Percentiles rank a stretch among this genome's conserved stretches.
Conservation (phyloP, 1,140 invertebrate genomes). For the Caenorhabditis inopinata region DNA sequence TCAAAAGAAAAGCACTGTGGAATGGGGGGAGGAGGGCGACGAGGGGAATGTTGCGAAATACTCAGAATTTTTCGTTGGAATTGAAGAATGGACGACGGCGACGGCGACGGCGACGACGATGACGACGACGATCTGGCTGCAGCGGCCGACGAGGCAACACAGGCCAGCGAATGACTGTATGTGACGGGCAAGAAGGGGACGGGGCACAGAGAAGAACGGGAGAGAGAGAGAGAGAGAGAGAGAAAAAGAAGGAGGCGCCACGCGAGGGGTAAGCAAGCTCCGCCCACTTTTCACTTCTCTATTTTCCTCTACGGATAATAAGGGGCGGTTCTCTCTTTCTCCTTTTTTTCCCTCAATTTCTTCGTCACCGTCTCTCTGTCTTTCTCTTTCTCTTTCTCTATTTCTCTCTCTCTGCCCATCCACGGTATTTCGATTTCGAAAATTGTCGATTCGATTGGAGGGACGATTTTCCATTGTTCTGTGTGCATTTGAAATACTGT, state of each 20-base stretch:
- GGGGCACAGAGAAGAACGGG: background rate
- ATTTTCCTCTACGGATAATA: constrained; percentile 3
- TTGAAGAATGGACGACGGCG: background rate
- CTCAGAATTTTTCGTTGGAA: background rate
- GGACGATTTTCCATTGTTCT: constrained; percentile 15
- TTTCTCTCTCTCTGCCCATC: background rate
- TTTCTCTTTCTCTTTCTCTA: too few relatives aligned
- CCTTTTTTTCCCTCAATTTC: background rate
- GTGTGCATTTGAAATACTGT: constrained; percentile 23
- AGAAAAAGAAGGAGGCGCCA: background rate
- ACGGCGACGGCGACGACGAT: too few relatives aligned
- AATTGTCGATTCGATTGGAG: background rate
- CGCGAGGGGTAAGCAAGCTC: constrained; percentile 14
- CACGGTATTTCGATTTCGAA: background rate
- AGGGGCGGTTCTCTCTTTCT: background rate
- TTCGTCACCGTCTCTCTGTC: background rate
- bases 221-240: background rate
- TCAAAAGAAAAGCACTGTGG: background rate
- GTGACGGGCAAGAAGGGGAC: background rate
- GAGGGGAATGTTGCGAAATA: background rate
- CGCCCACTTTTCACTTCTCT: constrained; percentile 36
- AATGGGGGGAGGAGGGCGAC: too few relatives aligned
- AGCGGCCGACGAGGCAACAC: background rate
- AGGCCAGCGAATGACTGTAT: constrained; percentile 23
- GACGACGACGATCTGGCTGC: too few relatives aligned